Conservation (phyloP, 2,113 vertebrate species). For the Atlantisia rogersi region DNA sequence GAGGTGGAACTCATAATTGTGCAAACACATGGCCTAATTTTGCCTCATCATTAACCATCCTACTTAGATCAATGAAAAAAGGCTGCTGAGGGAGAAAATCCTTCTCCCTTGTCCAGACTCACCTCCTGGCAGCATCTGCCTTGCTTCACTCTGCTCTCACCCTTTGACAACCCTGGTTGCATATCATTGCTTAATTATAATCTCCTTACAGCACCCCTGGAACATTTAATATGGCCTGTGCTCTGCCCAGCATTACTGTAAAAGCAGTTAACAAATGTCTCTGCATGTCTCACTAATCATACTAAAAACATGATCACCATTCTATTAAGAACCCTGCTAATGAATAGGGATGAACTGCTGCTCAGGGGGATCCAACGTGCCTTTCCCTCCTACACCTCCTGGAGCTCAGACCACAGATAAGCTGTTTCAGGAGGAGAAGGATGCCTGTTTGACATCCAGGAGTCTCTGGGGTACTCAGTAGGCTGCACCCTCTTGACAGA, state of each 20-base stretch:
- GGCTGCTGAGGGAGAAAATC: neutral
- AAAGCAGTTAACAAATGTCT: conserved; percentile 52
- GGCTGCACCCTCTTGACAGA: neutral
- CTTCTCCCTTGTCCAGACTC: neutral
- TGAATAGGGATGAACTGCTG: conserved; percentile 8
- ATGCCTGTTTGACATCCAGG: neutral
- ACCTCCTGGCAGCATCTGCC: neutral
- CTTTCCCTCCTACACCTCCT: neutral
- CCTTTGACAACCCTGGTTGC: conserved; percentile 26
- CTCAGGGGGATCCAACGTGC: neutral
- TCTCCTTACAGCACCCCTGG: conserved; percentile 3
- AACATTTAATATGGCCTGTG: neutral
- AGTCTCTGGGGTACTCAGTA: neutral
- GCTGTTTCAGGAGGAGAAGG: neutral
- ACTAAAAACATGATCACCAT: conserved; percentile 16
- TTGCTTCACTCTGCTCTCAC: neutral
- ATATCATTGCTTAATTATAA: conserved; percentile 61
- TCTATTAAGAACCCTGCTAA: neutral
- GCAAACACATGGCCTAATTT: neutral
- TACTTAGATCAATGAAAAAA: neutral
- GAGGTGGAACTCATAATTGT: neutral
- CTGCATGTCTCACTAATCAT: conserved; percentile 43
- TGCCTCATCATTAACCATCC: neutral
- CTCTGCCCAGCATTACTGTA: neutral
- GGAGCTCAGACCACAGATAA: neutral